Evolutionary conservation across 2,113 vertebrate species (phyloP), one percentile per base, ranked within the genome.

Genomic region (Elachura formosa): DNA sequence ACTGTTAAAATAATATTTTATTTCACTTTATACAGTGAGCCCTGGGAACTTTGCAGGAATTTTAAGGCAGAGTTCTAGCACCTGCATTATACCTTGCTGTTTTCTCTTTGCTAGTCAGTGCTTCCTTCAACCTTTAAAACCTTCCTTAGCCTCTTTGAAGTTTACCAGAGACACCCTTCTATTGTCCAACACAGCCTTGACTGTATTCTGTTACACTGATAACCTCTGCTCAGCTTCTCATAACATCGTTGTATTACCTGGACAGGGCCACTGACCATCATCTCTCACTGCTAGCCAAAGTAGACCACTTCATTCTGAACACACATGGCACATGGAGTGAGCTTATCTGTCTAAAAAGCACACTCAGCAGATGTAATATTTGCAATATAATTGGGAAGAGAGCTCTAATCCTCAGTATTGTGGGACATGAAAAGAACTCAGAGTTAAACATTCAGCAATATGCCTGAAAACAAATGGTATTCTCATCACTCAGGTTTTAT

Each of bases 371-470:
- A 74, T 61, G 43, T 36, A 54, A 79, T 41, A 76, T 38, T 59
- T 78, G 41, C 66, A 79, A 29, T 26, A 7, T 62, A 66, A 83
- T 40, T 76, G 75, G 41, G 49, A 87, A 85, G 72, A 87, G 82
- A 76, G 26, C 75, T 80, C 41, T 96, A 96, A 94, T 92, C 90
- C 94, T 85, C 54, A 25, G 71, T 69, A 93, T 88, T 94, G 94
- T 95, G 67, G 77, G 59, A 34, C 67, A 55, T 90, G 90, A 94
- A 95, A 95, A 83, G 62, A 79, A 87, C 69, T 58, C 67, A 3
- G 74, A 62, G 82, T 56, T 95, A 77, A 83, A 79, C 61, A 38
- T 87, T 91, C 90, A 90, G 82, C 84, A 82, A 21, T 72, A 56
- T 75, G 46, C 82, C 54, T 59, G 82, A 75, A 91, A 93, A 84